Percentiles rank a stretch among this genome's conserved stretches.
Conservation (phyloP, 2,113 vertebrate genomes). For the Cebidichthys violaceus region DNA sequence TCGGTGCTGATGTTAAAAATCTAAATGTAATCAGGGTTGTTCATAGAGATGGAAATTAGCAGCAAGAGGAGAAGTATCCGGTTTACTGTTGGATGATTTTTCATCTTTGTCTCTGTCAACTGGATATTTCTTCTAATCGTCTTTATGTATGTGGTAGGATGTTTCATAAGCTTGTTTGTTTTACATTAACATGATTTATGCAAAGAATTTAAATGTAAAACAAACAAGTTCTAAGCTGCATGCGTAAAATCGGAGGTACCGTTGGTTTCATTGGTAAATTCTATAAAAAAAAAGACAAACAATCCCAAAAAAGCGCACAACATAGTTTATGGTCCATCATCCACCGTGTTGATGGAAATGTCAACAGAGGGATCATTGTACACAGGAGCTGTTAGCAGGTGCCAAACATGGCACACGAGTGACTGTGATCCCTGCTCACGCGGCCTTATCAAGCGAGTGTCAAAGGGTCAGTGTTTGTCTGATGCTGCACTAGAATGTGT, state of each 20-base stretch:
- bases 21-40: background rate
- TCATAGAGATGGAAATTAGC: background rate
- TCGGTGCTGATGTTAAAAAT: background rate
- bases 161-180: background rate
- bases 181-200: too few relatives aligned
- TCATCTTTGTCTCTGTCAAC: background rate
- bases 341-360: constrained; percentile 24
- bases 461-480: constrained; percentile 7
- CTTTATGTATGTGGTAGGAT: background rate
- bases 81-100: too few relatives aligned
- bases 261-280: background rate
- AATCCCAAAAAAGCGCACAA: background rate
- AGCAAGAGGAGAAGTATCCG: background rate
- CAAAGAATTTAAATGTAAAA: too few relatives aligned
- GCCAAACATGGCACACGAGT: background rate
- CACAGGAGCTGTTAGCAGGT: background rate
- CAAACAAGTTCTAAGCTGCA: too few relatives aligned
- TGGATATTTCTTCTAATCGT: background rate
- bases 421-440: background rate
- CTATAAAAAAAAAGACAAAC: background rate
- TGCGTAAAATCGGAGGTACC: background rate
- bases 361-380: constrained; percentile 13
- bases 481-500: constrained; percentile 11
- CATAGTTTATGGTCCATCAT: background rate
- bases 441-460: background rate